Evolutionary conservation across 2,113 vertebrate genomes (phyloP).

Genomic region (Callithrix jacchus): DNA sequence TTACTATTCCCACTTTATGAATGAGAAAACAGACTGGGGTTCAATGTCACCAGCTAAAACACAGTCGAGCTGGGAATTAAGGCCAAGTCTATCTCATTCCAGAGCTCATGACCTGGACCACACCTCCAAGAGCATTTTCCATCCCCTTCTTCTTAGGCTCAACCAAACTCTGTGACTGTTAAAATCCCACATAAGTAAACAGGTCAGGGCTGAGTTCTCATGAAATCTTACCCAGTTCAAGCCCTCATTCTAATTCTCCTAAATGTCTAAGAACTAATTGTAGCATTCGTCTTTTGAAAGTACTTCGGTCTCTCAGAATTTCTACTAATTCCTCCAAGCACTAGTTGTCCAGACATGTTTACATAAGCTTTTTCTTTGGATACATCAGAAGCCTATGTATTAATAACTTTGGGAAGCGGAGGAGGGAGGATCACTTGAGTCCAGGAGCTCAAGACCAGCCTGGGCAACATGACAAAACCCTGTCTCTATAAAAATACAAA

Average conservation of each 20-base stretch:
- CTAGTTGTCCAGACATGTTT: neutral
- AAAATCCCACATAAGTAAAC: fast-evolving
- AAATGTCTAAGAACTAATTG: neutral
- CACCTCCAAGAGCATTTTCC: neutral
- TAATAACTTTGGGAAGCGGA: too few species aligned
- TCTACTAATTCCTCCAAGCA: neutral
- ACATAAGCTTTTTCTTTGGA: neutral
- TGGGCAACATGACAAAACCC: too few species aligned
- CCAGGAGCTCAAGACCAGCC: too few species aligned
- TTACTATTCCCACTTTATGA: neutral
- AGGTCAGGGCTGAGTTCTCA: neutral
- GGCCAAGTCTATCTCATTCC: neutral
- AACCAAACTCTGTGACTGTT: neutral
- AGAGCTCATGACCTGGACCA: neutral
- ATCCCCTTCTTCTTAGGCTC: neutral
- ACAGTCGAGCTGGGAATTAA: neutral
- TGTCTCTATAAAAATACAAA: too few species aligned
- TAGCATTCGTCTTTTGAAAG: neutral
- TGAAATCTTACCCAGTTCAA: neutral
- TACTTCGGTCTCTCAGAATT: neutral
- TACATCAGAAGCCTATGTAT: neutral
- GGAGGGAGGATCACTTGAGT: too few species aligned
- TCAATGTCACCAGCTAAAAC: neutral
- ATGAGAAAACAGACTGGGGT: neutral
- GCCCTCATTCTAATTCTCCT: neutral